Percentiles rank a stretch among this genome's conserved stretches.
phyloP scores from a whole-genome alignment of 2,113 vertebrate species.

The Greenwoodochromis staneri region DNA sequence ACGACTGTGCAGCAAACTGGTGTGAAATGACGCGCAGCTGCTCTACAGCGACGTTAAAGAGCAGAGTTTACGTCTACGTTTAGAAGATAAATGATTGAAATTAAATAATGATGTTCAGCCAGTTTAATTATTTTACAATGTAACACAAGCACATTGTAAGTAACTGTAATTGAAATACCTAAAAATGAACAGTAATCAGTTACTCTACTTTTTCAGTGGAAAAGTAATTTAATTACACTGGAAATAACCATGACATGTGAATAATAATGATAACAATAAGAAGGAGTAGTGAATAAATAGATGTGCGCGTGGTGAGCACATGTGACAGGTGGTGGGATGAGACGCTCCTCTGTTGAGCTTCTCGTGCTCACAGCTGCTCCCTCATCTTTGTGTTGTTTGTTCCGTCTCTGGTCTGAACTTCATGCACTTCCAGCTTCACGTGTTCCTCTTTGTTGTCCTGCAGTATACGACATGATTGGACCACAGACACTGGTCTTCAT shows the following conservation, averaged over 20 bases:
- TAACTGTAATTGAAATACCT: background rate
- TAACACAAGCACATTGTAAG: fast-evolving
- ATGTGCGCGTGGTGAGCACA: background rate
- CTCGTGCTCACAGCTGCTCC: no score
- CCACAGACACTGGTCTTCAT: background rate
- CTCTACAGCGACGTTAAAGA: fast-evolving
- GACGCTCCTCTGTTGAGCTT: background rate
- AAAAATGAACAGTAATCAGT: background rate
- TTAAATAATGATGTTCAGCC: fast-evolving
- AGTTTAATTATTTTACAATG: background rate
- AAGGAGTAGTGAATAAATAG: fast-evolving
- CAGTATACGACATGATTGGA: fast-evolving
- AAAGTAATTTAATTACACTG: background rate
- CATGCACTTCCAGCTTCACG: background rate
- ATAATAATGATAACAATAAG: background rate
- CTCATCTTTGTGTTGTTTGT: background rate
- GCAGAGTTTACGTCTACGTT: background rate
- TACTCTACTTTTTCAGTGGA: background rate
- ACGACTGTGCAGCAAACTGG: background rate
- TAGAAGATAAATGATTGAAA: background rate
- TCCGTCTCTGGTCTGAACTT: background rate
- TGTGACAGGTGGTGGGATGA: background rate
- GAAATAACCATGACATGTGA: background rate
- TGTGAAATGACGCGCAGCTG: background rate
- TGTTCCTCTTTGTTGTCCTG: background rate